Evolutionary conservation across 2,888 invertebrate genomes (phyloP).

Genomic region (Ochropleura leucogaster): DNA sequence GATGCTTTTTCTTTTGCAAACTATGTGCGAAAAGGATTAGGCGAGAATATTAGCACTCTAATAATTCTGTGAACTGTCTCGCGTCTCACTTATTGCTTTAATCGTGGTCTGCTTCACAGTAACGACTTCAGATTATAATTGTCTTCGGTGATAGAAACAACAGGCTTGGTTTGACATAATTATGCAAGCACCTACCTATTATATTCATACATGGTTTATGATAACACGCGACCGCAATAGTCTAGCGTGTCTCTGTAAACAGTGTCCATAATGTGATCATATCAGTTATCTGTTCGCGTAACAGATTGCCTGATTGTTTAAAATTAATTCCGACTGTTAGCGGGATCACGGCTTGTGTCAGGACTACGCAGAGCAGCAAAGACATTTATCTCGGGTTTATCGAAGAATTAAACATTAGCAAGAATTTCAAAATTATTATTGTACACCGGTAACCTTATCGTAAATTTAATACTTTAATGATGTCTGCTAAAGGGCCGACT

Average conservation of each 20-base stretch:
- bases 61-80: conserved; percentile 67
- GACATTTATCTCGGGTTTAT: conserved; percentile 40
- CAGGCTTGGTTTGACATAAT: conserved; percentile 28
- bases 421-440: conserved; percentile 73
- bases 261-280: conserved; percentile 47
- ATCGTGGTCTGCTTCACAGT: conserved; percentile 15
- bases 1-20: conserved; percentile 76
- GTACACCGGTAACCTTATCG: conserved; percentile 79
- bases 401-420: conserved; percentile 63
- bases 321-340: conserved; percentile 24
- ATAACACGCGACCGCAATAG: conserved; percentile 48
- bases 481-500: conserved; percentile 80
- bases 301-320: conserved; percentile 45
- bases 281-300: conserved; percentile 39
- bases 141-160: conserved; percentile 18
- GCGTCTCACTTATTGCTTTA: conserved; percentile 49
- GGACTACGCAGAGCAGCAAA: conserved; percentile 30
- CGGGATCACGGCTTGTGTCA: conserved; percentile 17
- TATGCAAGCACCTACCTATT: conserved; percentile 21
- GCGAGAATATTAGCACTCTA: conserved; percentile 59
- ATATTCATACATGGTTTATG: conserved; percentile 41
- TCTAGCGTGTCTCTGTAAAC: conserved; percentile 49
- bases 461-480: conserved; percentile 89
- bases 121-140: conserved; percentile 39
- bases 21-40: conserved; percentile 77